Evolutionary conservation across 2,113 vertebrate species (phyloP).

Genomic region (Austrofundulus limnaeus): DNA sequence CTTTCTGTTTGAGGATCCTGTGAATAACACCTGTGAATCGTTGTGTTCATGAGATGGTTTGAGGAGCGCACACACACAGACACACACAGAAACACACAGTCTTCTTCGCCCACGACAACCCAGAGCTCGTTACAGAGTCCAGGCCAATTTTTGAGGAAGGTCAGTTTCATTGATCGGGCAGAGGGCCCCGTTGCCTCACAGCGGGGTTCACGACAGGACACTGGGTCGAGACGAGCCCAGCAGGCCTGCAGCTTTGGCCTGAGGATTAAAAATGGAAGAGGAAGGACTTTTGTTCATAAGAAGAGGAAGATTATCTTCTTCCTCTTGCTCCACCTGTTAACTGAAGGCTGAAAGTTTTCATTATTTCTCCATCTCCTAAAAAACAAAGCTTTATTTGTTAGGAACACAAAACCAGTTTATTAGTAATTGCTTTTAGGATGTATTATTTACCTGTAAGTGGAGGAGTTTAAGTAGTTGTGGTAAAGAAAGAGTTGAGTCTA

Average conservation of each 20-base stretch:
- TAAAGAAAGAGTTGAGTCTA: no score
- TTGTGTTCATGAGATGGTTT: conserved; percentile 50
- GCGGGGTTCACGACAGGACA: conserved; percentile 37
- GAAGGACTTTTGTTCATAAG: conserved; percentile 27
- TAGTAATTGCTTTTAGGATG: no score
- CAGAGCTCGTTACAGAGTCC: conserved; percentile 3
- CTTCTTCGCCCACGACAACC: conserved; percentile 27
- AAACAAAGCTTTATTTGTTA: background rate
- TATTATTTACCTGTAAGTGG: no score
- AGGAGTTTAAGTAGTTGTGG: no score
- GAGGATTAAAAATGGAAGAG: conserved; percentile 61
- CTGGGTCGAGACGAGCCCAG: conserved; percentile 19
- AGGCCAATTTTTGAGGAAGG: no score
- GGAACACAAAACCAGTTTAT: no score
- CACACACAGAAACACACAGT: background rate
- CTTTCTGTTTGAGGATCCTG: conserved; percentile 49
- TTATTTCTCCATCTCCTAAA: conserved; percentile 5
- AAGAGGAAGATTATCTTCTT: conserved; percentile 25
- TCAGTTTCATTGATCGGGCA: background rate
- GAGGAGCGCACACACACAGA: conserved; percentile 25
- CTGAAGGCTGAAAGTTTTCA: background rate
- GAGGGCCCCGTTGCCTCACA: conserved; percentile 17
- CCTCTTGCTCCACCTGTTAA: conserved; percentile 24
- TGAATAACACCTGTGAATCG: conserved; percentile 63
- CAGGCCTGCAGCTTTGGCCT: conserved; percentile 50